A percentile compares a stretch with the other conserved stretches of the same genome.
Evolutionary conservation across 2,888 invertebrate genomes (phyloP).

Genomic region (Pollenia labialis): DNA sequence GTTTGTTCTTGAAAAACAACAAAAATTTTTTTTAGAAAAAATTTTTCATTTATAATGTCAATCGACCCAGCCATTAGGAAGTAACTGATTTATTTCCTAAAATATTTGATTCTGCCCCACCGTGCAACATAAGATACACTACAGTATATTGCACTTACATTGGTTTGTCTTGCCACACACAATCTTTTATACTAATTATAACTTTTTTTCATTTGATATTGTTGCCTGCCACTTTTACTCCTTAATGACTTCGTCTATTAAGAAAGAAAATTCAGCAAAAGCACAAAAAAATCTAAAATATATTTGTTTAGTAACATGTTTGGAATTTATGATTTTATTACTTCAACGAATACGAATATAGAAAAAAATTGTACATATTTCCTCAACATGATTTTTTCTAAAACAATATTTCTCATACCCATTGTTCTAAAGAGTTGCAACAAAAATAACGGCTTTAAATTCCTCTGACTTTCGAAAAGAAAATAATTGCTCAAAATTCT

Average conservation of each 20-base stretch:
- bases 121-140: not conserved
- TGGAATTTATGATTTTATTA: slow-evolving; percentile 74
- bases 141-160: not conserved
- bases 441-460: slow-evolving; percentile 55
- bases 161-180: slow-evolving; percentile 1
- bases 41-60: too few species aligned
- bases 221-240: slow-evolving; percentile 57
- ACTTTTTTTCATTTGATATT: slow-evolving; percentile 60
- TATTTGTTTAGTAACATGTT: slow-evolving; percentile 67
- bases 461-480: slow-evolving; percentile 40
- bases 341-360: slow-evolving; percentile 1
- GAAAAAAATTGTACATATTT: slow-evolving; percentile 8
- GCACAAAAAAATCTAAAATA: slow-evolving; percentile 61
- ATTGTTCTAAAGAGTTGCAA: slow-evolving; percentile 12
- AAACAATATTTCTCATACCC: slow-evolving; percentile 15
- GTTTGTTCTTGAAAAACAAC: too few species aligned
- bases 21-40: too few species aligned
- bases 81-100: too few species aligned
- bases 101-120: too few species aligned
- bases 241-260: slow-evolving; percentile 71
- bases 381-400: not conserved
- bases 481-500: slow-evolving; percentile 50
- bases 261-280: slow-evolving; percentile 53
- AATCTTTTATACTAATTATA: slow-evolving; percentile 68
- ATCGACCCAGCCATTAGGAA: too few species aligned